Base-by-base conservation (phyloP, 2,113 vertebrate species). In the Heterotilapia buettikoferi region DNA sequence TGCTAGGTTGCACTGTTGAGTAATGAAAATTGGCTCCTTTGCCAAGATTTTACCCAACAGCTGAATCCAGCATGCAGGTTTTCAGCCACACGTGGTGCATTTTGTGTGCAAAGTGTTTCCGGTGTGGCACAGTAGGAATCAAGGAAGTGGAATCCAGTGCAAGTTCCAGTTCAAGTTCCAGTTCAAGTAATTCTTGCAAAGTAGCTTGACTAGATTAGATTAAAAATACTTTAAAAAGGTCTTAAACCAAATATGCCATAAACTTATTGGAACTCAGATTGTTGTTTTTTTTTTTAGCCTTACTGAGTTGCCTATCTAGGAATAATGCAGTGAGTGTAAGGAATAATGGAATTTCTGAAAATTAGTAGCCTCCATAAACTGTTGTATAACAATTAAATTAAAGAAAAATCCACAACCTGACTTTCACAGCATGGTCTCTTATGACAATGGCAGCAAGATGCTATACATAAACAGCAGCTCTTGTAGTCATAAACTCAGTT, bases 11-110 rank as follows among this genome's bases (percentile, higher is more conserved):
- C 16, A 50, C 16, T 50, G 61, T 21, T 21, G 33, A 38, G 61
- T 11, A 0, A 0, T 78, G 71, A 78, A 78, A 50, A 78, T 12
- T 11, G 16, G 43, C 6, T 50, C 0, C 0, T 78, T 29, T 50
- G 24, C 26, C 16, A 50, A 78, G 43, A 50, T 78, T 78, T 19
- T 50, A 7, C 14, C 18, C 24, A 47, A 78, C 10, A 7, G 24
- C 43, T 78, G 43, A 50, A 19, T 31, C 71, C 45, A 78, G 43
- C 24, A 2, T 78, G 24, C 6, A 31, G 43, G 24, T 76, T 29
- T 68, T 47, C 21, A 19, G 24, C 3, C 16, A 78, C 43, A 31
- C 6, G 2, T 9, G 26, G 26, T 78, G 45, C 26, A 78, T 78
- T 31, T 78, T 52, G 43, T 78, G 73, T 52, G 18, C 2, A 78